Evolutionary conservation across 1,140 invertebrate species (phyloP).

Genomic region (Pogonomyrmex californicus): DNA sequence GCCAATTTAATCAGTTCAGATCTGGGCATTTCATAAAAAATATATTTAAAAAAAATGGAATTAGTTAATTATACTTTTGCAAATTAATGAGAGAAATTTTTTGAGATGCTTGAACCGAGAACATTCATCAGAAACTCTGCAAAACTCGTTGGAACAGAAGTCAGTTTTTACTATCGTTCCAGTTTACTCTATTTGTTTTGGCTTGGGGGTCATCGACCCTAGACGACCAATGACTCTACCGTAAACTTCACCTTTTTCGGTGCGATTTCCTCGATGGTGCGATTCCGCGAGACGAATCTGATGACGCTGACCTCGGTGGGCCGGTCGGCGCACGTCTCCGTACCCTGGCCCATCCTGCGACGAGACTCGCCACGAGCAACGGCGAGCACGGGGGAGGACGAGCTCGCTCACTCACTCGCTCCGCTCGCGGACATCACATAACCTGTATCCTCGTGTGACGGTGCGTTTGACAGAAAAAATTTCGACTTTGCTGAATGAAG

Average conservation of each 20-base stretch:
- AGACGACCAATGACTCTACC: constrained; percentile 58
- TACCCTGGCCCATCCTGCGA: constrained; percentile 84
- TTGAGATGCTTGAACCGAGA: too few relatives aligned
- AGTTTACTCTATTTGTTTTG: constrained; percentile 82
- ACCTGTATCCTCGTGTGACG: constrained; percentile 70
- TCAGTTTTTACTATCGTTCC: not conserved
- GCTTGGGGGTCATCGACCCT: constrained; percentile 84
- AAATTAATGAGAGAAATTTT: not conserved
- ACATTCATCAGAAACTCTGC: too few relatives aligned
- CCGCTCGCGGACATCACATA: constrained; percentile 71
- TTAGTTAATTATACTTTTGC: not conserved
- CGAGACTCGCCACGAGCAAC: constrained; percentile 26
- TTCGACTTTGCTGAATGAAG: constrained; percentile 64
- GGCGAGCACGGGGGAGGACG: constrained; percentile 21
- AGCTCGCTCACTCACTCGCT: constrained; percentile 35
- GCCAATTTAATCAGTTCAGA: not conserved
- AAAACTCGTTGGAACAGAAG: not conserved
- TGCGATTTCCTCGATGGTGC: constrained; percentile 85
- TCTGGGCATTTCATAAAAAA: not conserved
- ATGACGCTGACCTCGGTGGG: constrained; percentile 86
- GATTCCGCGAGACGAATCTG: constrained; percentile 85
- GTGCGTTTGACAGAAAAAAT: constrained; percentile 61
- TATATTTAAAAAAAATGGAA: not conserved
- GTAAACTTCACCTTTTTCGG: constrained; percentile 84
- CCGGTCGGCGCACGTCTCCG: constrained; percentile 83